Evolutionary conservation across 92 coral and sea anemone genomes (phyloP), one percentile per base, ranked within the genome.

Genomic region (Umimayanthus chanpuru): DNA sequence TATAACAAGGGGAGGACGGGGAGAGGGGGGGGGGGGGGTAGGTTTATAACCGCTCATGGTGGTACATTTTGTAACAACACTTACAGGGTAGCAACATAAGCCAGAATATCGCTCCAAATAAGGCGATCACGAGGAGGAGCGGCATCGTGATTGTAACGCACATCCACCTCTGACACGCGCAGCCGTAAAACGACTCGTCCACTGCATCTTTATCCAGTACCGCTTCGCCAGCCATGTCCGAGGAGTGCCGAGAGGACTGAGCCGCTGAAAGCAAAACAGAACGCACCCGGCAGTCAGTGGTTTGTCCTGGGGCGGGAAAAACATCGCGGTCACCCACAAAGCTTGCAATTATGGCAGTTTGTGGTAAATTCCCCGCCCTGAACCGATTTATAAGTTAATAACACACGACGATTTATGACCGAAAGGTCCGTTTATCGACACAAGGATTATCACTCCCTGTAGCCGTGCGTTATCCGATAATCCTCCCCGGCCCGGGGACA

Each of bases 101-200:
- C 90, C 95, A 90, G 56, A 82, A n/a, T 47, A 96, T 61, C 73
- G 88, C 83, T 74, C 98, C 98, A 38, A 96, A 39, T 75, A 93
- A 53, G 82, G 96, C 89, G 73, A 95, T 61, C 76, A 92, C 85
- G 65, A 95, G 65, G 68, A 94, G 85, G 53, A 94, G 47, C 3
- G 98, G 98, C 98, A 96, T 96, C 36, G 89, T 81, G 77, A 95
- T 41, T 36, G 92, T 89, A 12, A 91, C 81, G 26, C 95, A 89
- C 43, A 96, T 83, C 96, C 98, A 95, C 85, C 98, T 91, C 85
- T 92, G 96, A 92, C 98, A 96, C 10, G 98, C 96, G 86, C 95
- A 94, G 78, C 93, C 94, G 47, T 92, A 88, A 88, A 88, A 92
- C 74, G 85, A 86, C 47, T 90, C 96, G 39, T 92, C 93, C 29